phyloP scores from a whole-genome alignment of 2,888 invertebrate genomes.

The Cepaea hortensis region DNA sequence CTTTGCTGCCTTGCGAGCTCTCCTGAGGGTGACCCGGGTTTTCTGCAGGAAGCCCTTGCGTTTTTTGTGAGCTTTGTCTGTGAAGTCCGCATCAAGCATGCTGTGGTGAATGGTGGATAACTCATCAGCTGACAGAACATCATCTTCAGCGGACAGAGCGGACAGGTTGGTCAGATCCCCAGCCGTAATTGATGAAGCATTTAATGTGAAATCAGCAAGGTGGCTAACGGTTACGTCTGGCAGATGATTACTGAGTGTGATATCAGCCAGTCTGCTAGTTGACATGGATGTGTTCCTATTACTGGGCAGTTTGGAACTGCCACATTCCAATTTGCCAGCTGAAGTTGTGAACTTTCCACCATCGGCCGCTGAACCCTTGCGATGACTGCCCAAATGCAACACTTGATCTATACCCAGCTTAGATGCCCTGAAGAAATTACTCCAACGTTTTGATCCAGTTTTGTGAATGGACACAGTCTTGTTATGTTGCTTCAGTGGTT shows the following conservation, averaged over 20 bases:
- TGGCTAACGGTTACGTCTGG: slow-evolving; percentile 47
- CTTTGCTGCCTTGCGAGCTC: slow-evolving; percentile 52
- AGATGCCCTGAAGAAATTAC: slow-evolving; percentile 40
- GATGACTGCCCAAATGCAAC: slow-evolving; percentile 37
- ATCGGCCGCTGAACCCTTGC: neutral
- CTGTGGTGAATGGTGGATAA: slow-evolving; percentile 37
- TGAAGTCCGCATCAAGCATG: slow-evolving; percentile 39
- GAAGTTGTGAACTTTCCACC: slow-evolving; percentile 26
- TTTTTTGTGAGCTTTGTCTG: slow-evolving; percentile 30
- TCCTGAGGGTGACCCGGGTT: slow-evolving; percentile 52
- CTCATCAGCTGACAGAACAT: slow-evolving; percentile 31
- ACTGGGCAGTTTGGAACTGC: neutral
- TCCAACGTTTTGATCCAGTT: slow-evolving; percentile 43
- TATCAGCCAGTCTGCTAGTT: slow-evolving; percentile 37
- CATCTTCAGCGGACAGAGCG: slow-evolving; percentile 39
- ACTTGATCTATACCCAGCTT: slow-evolving; percentile 40
- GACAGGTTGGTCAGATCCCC: slow-evolving; percentile 29
- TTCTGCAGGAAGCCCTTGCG: slow-evolving; percentile 49
- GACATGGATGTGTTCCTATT: slow-evolving; percentile 39
- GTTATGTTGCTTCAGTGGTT: slow-evolving; percentile 45
- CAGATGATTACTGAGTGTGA: slow-evolving; percentile 23
- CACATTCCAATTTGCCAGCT: slow-evolving; percentile 31
- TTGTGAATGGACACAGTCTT: slow-evolving; percentile 39
- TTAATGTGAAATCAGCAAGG: slow-evolving; percentile 32
- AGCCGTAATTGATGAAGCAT: slow-evolving; percentile 30